A percentile compares a stretch with the other conserved stretches of the same genome.
Conservation (phyloP, 2,888 invertebrate genomes). For the Parasteatoda lunata region DNA sequence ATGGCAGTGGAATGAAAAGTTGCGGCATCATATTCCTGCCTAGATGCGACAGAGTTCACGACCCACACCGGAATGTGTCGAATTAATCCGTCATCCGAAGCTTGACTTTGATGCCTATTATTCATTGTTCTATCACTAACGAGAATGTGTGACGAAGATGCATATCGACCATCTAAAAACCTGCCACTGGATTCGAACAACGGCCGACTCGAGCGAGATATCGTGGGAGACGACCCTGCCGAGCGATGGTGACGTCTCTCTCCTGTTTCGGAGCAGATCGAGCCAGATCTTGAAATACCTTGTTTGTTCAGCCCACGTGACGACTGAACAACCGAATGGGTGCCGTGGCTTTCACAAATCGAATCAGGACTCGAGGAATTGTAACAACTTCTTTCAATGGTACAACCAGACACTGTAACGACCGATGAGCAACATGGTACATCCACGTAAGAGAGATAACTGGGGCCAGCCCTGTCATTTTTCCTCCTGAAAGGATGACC, state of each 20-base stretch:
- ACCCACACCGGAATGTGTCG: slow-evolving; percentile 65
- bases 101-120: slow-evolving; percentile 17
- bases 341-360: slow-evolving; percentile 37
- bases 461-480: slow-evolving; percentile 45
- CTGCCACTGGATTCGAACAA: slow-evolving; percentile 11
- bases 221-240: slow-evolving; percentile 55
- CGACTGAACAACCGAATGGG: slow-evolving; percentile 21
- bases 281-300: slow-evolving; percentile 64
- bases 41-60: slow-evolving; percentile 46
- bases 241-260: slow-evolving; percentile 63
- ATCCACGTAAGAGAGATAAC: slow-evolving; percentile 50
- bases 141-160: slow-evolving; percentile 49
- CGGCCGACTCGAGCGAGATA: slow-evolving; percentile 24
- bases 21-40: slow-evolving; percentile 47
- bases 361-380: slow-evolving; percentile 61
- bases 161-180: slow-evolving; percentile 33
- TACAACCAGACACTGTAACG: slow-evolving; percentile 49
- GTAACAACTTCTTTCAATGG: slow-evolving; percentile 22
- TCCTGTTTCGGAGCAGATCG: slow-evolving; percentile 69
- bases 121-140: slow-evolving; percentile 35
- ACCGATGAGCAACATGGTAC: slow-evolving; percentile 52
- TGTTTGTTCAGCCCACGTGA: slow-evolving; percentile 37
- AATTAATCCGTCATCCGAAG: slow-evolving; percentile 37
- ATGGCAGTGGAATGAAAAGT: slow-evolving; percentile 35
- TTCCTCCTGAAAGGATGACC: slow-evolving; percentile 36